Conservation (phyloP, 2,113 vertebrate species). For the Dolichotis patagonum region DNA sequence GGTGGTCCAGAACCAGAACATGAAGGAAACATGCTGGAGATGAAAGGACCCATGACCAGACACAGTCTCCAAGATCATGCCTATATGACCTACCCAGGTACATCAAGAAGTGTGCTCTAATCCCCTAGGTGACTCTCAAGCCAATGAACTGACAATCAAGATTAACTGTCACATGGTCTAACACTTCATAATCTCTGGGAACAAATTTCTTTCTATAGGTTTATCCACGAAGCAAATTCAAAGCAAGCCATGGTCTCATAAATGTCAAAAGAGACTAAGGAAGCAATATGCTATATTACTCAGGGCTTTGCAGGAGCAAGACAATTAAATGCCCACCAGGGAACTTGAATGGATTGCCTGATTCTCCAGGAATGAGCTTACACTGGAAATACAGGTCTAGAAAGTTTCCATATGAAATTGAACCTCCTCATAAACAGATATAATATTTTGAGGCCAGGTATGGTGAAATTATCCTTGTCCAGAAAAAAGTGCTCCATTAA, state of each 20-base stretch:
- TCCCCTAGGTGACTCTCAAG: neutral
- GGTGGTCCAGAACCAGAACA: neutral
- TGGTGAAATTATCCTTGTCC: neutral
- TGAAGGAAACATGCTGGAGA: neutral
- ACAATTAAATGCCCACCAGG: neutral
- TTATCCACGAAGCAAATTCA: neutral
- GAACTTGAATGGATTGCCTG: neutral
- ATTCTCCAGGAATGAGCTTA: neutral
- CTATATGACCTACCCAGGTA: neutral
- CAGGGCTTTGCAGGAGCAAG: neutral
- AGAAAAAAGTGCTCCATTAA: neutral
- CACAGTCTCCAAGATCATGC: neutral
- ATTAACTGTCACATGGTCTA: neutral
- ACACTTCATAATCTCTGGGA: conserved; percentile 1
- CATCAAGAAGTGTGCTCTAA: neutral
- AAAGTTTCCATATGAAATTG: neutral
- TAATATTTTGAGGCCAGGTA: neutral
- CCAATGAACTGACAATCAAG: neutral
- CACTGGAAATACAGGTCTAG: conserved; percentile 16
- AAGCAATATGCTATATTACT: neutral
- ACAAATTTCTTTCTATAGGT: conserved; percentile 27
- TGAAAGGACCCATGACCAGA: neutral
- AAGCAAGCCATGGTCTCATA: neutral
- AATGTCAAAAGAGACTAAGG: neutral
- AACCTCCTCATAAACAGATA: neutral